Evolutionary conservation across 2,888 invertebrate species (phyloP).

Genomic region (Amblyjoppa proteus): DNA sequence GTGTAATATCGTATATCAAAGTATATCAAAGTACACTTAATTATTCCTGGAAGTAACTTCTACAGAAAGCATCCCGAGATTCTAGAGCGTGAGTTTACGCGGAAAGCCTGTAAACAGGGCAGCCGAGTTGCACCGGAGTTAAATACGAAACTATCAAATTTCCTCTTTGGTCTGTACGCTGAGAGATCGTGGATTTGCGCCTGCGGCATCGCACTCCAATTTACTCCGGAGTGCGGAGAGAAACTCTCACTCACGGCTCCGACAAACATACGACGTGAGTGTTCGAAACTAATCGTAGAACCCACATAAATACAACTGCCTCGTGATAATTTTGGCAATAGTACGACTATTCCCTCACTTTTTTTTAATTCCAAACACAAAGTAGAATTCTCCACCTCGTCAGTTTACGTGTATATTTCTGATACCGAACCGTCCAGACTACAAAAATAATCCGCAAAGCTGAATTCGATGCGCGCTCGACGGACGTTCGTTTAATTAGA

Average conservation of each 20-base stretch:
- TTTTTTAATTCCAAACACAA: background rate
- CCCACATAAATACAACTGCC: background rate
- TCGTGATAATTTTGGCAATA: background rate
- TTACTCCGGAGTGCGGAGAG: conserved; percentile 3
- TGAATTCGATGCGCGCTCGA: background rate
- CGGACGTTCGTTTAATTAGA: conserved; percentile 57
- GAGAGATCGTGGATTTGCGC: conserved; percentile 38
- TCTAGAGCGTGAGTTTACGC: conserved; percentile 12
- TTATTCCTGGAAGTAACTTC: background rate
- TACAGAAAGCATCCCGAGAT: background rate
- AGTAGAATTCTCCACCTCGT: background rate
- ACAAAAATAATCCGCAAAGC: background rate
- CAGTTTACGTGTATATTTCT: background rate
- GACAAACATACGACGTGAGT: conserved; percentile 10
- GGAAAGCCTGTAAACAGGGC: conserved; percentile 17
- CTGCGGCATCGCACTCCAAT: conserved; percentile 44
- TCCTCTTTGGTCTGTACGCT: conserved; percentile 11
- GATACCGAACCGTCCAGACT: background rate
- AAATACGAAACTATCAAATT: conserved; percentile 39
- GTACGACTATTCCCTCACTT: background rate
- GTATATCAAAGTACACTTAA: background rate
- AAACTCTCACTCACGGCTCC: conserved; percentile 18
- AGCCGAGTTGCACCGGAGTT: conserved; percentile 30
- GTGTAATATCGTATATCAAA: background rate
- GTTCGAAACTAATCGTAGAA: conserved; percentile 41